A percentile compares a stretch with the other conserved stretches of the same genome.
Evolutionary conservation across 2,797 vertebrate species (phyloP).

Genomic region (Galaxias olidus): DNA sequence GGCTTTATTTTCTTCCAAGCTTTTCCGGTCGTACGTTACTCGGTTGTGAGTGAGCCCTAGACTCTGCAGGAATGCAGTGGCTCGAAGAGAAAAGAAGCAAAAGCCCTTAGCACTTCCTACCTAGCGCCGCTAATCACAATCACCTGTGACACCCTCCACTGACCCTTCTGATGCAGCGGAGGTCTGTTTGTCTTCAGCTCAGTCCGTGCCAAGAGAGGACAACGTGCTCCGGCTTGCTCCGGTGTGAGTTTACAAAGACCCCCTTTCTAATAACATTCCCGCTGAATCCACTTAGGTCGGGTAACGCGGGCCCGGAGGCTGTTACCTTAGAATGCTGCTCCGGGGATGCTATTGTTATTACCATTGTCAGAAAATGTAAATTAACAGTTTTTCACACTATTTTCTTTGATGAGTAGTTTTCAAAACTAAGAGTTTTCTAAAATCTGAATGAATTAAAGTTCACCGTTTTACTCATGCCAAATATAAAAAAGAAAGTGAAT

Average conservation of each 20-base stretch:
- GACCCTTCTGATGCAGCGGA: constrained; percentile 30
- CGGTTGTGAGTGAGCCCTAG: too few relatives aligned
- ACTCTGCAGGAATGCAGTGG: too few relatives aligned
- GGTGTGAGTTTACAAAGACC: constrained; percentile 38
- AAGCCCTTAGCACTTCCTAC: background rate
- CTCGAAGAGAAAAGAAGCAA: too few relatives aligned
- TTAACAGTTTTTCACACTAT: constrained; percentile 3
- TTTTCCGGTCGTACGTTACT: too few relatives aligned
- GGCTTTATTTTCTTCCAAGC: too few relatives aligned
- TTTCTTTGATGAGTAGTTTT: background rate
- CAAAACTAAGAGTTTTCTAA: too few relatives aligned
- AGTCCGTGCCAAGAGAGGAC: background rate
- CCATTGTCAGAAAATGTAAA: constrained; percentile 20
- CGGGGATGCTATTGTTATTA: constrained; percentile 24
- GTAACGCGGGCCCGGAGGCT: constrained; percentile 13
- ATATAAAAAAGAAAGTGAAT: too few relatives aligned
- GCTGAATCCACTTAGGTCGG: constrained; percentile 16
- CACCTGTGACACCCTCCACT: constrained; percentile 14
- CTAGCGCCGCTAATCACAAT: background rate
- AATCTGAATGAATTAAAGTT: too few relatives aligned
- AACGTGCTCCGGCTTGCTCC: constrained; percentile 54
- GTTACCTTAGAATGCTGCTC: constrained; percentile 27
- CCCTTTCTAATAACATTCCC: constrained; percentile 30
- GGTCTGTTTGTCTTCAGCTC: constrained; percentile 12
- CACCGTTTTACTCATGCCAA: too few relatives aligned